Percentiles rank a stretch among this genome's conserved stretches.
Evolutionary conservation across 2,888 invertebrate species (phyloP).

Genomic region (Taphrorychus bicolor): DNA sequence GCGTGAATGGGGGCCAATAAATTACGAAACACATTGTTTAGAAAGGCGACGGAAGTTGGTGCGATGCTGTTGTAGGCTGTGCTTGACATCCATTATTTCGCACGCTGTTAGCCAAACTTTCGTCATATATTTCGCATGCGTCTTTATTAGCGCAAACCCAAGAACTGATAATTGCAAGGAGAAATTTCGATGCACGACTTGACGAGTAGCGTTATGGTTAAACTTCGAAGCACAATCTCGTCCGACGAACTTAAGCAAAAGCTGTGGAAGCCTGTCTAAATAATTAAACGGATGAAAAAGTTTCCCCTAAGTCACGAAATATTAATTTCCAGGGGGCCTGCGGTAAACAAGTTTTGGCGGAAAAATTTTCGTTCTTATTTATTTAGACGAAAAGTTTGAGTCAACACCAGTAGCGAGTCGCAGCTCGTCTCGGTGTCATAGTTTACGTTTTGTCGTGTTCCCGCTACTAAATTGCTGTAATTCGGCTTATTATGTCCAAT

Average conservation of each 20-base stretch:
- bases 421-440: constrained; percentile 24
- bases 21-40: constrained; percentile 44
- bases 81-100: constrained; percentile 45
- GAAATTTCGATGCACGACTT: not conserved
- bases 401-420: constrained; percentile 21
- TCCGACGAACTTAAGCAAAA: not conserved
- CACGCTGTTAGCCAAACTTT: constrained; percentile 42
- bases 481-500: constrained; percentile 32
- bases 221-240: not conserved
- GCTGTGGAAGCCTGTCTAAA: not conserved
- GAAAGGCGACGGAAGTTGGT: constrained; percentile 36
- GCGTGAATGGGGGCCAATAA: constrained; percentile 38
- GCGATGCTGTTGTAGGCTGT: constrained; percentile 40
- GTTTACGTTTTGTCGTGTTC: constrained; percentile 23
- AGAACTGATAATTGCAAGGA: not conserved
- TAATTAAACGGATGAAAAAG: constrained; percentile 18
- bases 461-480: constrained; percentile 23
- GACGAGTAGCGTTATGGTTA: not conserved
- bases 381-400: constrained; percentile 25
- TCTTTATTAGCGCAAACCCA: not conserved
- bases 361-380: constrained; percentile 24
- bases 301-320: constrained; percentile 15
- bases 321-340: constrained; percentile 16
- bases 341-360: constrained; percentile 2
- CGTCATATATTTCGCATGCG: constrained; percentile 28